phyloP scores from a whole-genome alignment of 2,888 invertebrate species.

The Lasioglossum vierecki region DNA sequence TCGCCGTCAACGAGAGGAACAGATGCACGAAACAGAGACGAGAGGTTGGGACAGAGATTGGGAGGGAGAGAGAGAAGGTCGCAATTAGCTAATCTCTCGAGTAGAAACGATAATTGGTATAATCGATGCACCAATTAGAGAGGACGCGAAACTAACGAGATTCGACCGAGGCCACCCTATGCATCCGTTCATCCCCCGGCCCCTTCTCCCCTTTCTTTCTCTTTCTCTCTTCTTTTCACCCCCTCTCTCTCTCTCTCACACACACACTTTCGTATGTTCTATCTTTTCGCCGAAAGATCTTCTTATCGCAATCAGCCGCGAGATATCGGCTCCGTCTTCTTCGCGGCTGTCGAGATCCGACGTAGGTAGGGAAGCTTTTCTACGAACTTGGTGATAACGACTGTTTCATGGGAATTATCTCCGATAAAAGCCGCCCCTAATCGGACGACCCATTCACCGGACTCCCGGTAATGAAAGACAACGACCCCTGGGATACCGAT shows the following conservation, averaged over 20 bases:
- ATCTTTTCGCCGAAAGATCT: slow-evolving; percentile 38
- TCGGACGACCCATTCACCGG: slow-evolving; percentile 10
- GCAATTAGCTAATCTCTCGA: slow-evolving; percentile 80
- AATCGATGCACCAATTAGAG: slow-evolving; percentile 81
- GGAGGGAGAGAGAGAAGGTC: slow-evolving; percentile 55
- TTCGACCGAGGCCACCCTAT: slow-evolving; percentile 63
- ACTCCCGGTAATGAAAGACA: slow-evolving; percentile 28
- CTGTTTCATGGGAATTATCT: slow-evolving; percentile 56
- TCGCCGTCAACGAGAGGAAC: slow-evolving; percentile 13
- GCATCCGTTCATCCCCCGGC: slow-evolving; percentile 29
- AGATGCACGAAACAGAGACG: slow-evolving; percentile 29
- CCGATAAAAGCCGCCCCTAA: slow-evolving; percentile 37
- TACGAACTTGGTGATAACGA: slow-evolving; percentile 51
- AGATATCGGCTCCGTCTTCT: slow-evolving; percentile 49
- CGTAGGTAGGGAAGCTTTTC: slow-evolving; percentile 41
- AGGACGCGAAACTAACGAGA: slow-evolving; percentile 78
- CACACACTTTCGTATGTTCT: slow-evolving; percentile 31
- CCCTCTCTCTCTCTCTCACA: background rate
- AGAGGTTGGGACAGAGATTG: slow-evolving; percentile 26
- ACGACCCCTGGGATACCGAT: slow-evolving; percentile 31
- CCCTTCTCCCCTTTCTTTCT: slow-evolving; percentile 1
- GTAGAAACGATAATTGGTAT: slow-evolving; percentile 80
- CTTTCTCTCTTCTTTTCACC: background rate
- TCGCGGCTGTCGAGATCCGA: slow-evolving; percentile 14
- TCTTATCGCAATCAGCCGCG: slow-evolving; percentile 58